Evolutionary conservation across 2,797 vertebrate genomes (phyloP), one percentile per base, ranked within the genome.

Genomic region (Limosa lapponica): DNA sequence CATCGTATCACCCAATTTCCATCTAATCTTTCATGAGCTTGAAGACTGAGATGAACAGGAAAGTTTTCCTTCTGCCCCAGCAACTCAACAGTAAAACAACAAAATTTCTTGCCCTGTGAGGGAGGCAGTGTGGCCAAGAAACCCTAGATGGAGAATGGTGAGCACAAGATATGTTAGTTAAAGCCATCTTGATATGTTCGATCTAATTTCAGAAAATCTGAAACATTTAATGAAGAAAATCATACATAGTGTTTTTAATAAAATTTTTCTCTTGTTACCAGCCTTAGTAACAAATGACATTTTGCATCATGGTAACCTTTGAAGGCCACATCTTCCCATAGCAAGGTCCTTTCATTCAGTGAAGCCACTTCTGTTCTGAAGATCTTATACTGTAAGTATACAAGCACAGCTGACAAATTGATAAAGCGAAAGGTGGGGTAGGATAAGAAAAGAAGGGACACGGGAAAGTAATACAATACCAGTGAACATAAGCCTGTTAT

Each of bases 401-500:
- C 13, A 69, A 83, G 32, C n/a, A 82, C 36, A 66, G 16, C 5
- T 77, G 71, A 32, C 27, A 64, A 41, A 55, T 5, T 27, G 10
- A 44, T 62, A 62, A 84, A 87, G 82, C 10, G 79, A 80, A 87
- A 88, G 7, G 3, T 37, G 10, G 2, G 10, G 13, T 74, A 78
- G 13, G n/a, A n/a, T 52, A 74, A 71, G 27, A 71, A 72, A 73
- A 79, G 12, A 84, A 77, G n/a, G 34, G 13, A 18, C 12, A 11
- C 0, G 1, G 7, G n/a, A 70, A 77, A 64, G 13, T 37, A 58
- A 41, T 28, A 24, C 2, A 54, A 16, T 48, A 44, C 1, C 6
- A 32, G 57, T 87, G 8, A 30, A 34, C 4, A 8, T 74, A 39
- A 49, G 5, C 52, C 16, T 61, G 5, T n/a, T 72, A 19, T 57